phyloP scores from a whole-genome alignment of 1,140 invertebrate species.

The Atta texana region DNA sequence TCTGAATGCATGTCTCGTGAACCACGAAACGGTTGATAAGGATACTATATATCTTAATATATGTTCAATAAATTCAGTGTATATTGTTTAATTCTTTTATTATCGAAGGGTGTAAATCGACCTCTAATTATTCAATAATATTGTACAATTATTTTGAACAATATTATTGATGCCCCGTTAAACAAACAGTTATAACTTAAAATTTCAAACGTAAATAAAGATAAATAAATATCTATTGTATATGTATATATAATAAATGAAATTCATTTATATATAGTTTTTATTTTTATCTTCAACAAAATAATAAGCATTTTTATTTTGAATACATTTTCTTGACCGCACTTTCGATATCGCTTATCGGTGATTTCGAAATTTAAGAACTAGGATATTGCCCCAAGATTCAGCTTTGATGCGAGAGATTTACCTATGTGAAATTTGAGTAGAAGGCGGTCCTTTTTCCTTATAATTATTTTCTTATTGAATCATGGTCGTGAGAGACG shows the following conservation, averaged over 20 bases:
- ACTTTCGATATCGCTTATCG: slow-evolving; percentile 2
- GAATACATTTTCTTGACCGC: background rate
- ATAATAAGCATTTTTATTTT: slow-evolving; percentile 16
- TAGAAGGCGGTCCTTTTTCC: slow-evolving; percentile 39
- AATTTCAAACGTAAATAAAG: background rate
- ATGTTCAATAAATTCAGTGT: background rate
- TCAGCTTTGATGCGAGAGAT: slow-evolving; percentile 20
- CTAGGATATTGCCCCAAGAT: slow-evolving; percentile 25
- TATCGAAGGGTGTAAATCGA: background rate
- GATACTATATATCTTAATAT: background rate
- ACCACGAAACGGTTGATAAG: slow-evolving; percentile 31
- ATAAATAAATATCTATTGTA: background rate
- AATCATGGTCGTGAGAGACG: background rate
- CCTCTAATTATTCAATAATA: no score
- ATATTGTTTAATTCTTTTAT: background rate
- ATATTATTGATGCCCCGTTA: no score
- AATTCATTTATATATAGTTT: background rate
- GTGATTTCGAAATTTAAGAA: slow-evolving; percentile 30
- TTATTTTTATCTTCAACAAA: background rate
- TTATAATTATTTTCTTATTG: slow-evolving; percentile 78
- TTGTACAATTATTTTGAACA: no score
- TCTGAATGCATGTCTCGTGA: background rate
- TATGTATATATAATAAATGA: no score
- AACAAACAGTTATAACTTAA: background rate
- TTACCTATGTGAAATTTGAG: slow-evolving; percentile 60